Evolutionary conservation across 37 sponge, comb jelly and placozoan genomes (phyloP).

Genomic region (Ianthella basta): DNA sequence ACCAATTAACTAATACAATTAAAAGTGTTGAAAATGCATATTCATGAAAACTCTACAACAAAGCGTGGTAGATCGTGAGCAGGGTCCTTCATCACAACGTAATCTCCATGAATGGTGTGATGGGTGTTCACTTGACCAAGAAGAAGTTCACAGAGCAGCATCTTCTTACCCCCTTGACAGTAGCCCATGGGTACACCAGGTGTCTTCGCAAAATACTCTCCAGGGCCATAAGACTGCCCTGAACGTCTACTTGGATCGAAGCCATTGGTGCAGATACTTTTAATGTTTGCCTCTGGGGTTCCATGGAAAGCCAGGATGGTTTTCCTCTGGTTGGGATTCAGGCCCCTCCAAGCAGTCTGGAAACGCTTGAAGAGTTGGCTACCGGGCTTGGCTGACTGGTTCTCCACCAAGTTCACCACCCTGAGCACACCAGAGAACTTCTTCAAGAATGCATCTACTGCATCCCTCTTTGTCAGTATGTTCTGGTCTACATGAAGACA

Average conservation of each 20-base stretch:
- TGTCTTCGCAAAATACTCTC: conserved; percentile 81
- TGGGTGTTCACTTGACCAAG: conserved; percentile 60
- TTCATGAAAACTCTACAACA: conserved; percentile 61
- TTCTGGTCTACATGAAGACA: background rate
- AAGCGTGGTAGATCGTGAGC: conserved; percentile 82
- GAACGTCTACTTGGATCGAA: conserved; percentile 51
- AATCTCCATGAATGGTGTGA: conserved; percentile 73
- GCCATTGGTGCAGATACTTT: conserved; percentile 76
- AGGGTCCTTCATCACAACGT: conserved; percentile 84
- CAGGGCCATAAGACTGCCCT: conserved; percentile 73
- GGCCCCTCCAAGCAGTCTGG: conserved; percentile 34
- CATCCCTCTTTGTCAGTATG: conserved; percentile 50
- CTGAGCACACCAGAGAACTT: conserved; percentile 55
- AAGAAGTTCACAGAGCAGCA: conserved; percentile 81
- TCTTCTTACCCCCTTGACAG: conserved; percentile 73
- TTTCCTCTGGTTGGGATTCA: conserved; percentile 58
- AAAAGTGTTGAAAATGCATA: no score
- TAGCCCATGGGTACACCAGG: conserved; percentile 57
- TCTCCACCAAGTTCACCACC: conserved; percentile 61
- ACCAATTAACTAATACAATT: no score
- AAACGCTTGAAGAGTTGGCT: conserved; percentile 65
- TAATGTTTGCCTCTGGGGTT: conserved; percentile 62
- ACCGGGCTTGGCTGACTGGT: conserved; percentile 70
- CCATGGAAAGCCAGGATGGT: conserved; percentile 85
- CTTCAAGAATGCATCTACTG: conserved; percentile 61